Percentiles rank a stretch among this genome's conserved stretches.
Evolutionary conservation across 2,797 vertebrate genomes (phyloP).

Genomic region (Anabacerthia variegaticeps): DNA sequence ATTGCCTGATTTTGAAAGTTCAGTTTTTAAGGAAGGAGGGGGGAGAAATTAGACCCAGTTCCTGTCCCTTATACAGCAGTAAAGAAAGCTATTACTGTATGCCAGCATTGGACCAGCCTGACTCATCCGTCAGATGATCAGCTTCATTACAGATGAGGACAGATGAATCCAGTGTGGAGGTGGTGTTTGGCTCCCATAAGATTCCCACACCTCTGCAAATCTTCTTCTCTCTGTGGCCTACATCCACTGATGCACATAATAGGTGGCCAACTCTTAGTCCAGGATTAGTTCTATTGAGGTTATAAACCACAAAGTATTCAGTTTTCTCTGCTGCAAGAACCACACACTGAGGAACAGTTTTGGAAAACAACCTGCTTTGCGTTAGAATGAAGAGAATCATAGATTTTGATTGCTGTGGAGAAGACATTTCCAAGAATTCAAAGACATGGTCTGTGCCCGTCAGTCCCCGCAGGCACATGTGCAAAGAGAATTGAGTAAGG

Average conservation of each 20-base stretch:
- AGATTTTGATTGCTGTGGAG: background rate
- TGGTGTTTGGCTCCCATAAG: background rate
- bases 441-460: background rate
- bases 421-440: background rate
- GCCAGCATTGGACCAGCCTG: background rate
- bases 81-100: background rate
- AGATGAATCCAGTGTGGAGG: slow-evolving; percentile 14
- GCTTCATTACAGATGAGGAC: slow-evolving; percentile 36
- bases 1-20: slow-evolving; percentile 58
- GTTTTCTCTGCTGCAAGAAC: background rate
- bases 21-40: background rate
- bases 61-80: background rate
- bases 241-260: background rate
- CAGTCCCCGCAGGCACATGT: background rate
- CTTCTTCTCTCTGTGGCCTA: background rate
- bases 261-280: background rate
- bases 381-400: background rate
- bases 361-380: background rate
- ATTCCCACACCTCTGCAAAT: slow-evolving; percentile 11
- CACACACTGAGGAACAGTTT: background rate
- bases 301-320: background rate
- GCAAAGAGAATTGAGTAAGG: background rate
- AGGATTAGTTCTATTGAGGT: background rate
- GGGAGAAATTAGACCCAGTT: slow-evolving; percentile 4
- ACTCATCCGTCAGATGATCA: slow-evolving; percentile 46